phyloP scores from a whole-genome alignment of 1,140 invertebrate genomes.

The Stenopsyche tienmushanensis region DNA sequence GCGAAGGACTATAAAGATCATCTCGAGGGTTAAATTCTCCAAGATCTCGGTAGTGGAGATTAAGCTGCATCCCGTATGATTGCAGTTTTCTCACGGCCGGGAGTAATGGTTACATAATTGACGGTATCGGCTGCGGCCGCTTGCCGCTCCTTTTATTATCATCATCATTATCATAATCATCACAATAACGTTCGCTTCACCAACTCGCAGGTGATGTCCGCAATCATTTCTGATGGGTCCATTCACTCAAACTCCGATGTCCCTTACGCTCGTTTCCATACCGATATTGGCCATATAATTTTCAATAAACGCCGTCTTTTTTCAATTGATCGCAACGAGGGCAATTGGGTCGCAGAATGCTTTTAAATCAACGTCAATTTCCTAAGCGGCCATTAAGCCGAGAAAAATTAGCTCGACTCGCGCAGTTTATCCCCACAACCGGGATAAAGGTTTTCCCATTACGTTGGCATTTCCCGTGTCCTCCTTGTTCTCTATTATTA shows the following conservation, averaged over 20 bases:
- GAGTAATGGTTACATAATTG: constrained; percentile 34
- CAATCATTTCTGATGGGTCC: constrained; percentile 19
- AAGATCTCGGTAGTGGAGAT: not conserved
- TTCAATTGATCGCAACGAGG: too few species aligned
- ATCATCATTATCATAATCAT: constrained; percentile 33
- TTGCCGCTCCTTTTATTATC: constrained; percentile 24
- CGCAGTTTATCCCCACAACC: constrained; percentile 27
- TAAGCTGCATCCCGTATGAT: constrained; percentile 3
- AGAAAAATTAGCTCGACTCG: constrained; percentile 24
- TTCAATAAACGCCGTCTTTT: too few species aligned
- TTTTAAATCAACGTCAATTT: constrained; percentile 36
- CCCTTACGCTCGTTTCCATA: too few species aligned
- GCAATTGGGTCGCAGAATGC: constrained; percentile 12
- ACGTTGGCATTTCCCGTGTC: constrained; percentile 26
- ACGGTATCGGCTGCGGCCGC: constrained; percentile 26
- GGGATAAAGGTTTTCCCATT: constrained; percentile 30
- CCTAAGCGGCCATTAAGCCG: constrained; percentile 22
- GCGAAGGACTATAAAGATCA: too few species aligned
- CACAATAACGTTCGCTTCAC: constrained; percentile 17
- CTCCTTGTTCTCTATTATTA: constrained; percentile 20
- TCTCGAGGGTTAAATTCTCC: not conserved
- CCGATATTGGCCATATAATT: too few species aligned
- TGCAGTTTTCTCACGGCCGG: constrained; percentile 1
- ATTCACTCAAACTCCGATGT: too few species aligned
- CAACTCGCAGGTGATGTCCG: constrained; percentile 2